phyloP scores from a whole-genome alignment of 2,113 vertebrate genomes.

The Campylomormyrus tamandua region DNA sequence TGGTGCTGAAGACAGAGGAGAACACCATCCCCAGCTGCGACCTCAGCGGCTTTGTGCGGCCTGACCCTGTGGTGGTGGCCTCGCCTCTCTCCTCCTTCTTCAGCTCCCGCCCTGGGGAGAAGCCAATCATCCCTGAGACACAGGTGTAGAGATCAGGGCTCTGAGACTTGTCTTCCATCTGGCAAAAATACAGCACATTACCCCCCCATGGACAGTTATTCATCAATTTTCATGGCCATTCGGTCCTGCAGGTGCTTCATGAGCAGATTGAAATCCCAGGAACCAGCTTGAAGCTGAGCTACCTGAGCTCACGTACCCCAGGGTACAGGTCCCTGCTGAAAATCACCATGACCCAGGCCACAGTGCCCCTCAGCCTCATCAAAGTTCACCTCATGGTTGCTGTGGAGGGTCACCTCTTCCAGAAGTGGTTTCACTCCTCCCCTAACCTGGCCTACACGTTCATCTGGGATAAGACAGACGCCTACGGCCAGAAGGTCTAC shows the following conservation, averaged over 20 bases:
- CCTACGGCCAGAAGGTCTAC: slow-evolving; percentile 90
- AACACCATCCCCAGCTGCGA: slow-evolving; percentile 98
- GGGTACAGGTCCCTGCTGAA: slow-evolving; percentile 93
- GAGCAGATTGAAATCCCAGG: slow-evolving; percentile 92
- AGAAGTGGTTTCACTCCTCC: slow-evolving; percentile 94
- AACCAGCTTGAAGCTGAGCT: slow-evolving; percentile 80
- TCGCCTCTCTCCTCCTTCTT: slow-evolving; percentile 97
- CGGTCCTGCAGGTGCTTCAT: slow-evolving; percentile 81
- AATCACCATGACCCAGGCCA: slow-evolving; percentile 91
- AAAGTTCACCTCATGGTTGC: slow-evolving; percentile 98
- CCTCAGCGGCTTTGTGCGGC: slow-evolving; percentile 89
- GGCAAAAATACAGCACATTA: neutral
- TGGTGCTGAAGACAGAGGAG: slow-evolving; percentile 96
- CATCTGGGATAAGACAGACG: slow-evolving; percentile 97
- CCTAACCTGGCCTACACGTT: slow-evolving; percentile 95
- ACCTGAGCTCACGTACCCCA: slow-evolving; percentile 86
- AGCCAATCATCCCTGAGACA: slow-evolving; percentile 93
- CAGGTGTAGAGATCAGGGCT: slow-evolving; percentile 67
- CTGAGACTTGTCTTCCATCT: neutral
- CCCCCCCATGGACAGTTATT: neutral
- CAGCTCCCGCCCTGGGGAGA: slow-evolving; percentile 79
- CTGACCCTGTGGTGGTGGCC: slow-evolving; percentile 90
- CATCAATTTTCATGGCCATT: slow-evolving; percentile 14
- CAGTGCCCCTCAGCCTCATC: slow-evolving; percentile 88
- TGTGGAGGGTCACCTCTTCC: slow-evolving; percentile 94